Conservation (phyloP, 2,797 vertebrate species). For the Tokudaia tokunoshimensis region DNA sequence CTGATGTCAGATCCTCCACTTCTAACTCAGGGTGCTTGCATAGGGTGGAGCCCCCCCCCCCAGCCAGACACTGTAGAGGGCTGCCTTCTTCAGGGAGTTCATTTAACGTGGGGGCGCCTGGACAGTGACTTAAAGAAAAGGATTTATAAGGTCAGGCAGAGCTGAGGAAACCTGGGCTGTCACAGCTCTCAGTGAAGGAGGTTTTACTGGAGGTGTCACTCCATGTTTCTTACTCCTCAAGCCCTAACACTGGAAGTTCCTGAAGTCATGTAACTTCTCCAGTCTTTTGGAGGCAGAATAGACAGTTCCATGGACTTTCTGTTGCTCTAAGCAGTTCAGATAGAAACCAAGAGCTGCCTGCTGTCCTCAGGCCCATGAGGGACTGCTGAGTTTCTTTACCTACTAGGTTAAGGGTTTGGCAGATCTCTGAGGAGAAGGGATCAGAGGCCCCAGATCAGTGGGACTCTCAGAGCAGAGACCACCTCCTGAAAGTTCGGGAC, state of each 20-base stretch:
- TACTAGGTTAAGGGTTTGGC: neutral
- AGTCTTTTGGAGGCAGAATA: neutral
- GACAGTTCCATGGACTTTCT: neutral
- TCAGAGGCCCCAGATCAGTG: neutral
- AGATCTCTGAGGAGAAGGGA: neutral
- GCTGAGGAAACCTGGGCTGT: neutral
- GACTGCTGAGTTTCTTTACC: neutral
- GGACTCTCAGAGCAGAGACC: neutral
- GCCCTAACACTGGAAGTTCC: neutral
- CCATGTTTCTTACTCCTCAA: too few relatives aligned
- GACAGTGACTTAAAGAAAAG: neutral
- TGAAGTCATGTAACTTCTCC: neutral
- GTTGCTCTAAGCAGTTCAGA: neutral
- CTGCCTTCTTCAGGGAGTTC: neutral
- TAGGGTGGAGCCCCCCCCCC: slow-evolving; percentile 6
- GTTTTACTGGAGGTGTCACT: fast-evolving
- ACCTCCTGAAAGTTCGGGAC: neutral
- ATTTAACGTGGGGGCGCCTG: neutral
- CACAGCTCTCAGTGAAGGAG: fast-evolving
- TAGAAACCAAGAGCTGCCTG: neutral
- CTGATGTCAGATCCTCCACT: slow-evolving; percentile 63
- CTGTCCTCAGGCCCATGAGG: neutral
- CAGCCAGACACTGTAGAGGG: slow-evolving; percentile 29
- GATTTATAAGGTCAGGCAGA: neutral
- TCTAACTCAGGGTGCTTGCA: slow-evolving; percentile 58